Conservation (phyloP, 2,888 invertebrate species). For the Xanthorhoe spadicearia region DNA sequence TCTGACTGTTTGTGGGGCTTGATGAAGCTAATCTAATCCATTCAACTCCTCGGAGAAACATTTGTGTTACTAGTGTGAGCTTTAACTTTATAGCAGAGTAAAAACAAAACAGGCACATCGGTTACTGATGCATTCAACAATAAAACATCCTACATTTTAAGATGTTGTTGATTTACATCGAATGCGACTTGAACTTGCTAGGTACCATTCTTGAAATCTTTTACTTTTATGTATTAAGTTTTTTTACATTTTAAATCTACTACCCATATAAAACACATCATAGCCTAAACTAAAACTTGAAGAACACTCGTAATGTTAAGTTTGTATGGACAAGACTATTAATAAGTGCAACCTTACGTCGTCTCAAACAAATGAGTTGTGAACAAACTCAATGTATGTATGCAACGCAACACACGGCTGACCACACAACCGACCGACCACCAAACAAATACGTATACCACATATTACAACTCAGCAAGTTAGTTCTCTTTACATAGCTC, state of each 20-base stretch:
- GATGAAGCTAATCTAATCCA: not conserved
- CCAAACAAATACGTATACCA: conserved; percentile 33
- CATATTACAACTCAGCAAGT: conserved; percentile 27
- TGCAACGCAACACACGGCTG: conserved; percentile 59
- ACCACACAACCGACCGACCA: conserved; percentile 63
- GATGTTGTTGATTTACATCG: too few species aligned
- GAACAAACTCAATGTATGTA: conserved; percentile 62
- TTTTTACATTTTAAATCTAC: too few species aligned
- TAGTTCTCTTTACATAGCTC: conserved; percentile 33
- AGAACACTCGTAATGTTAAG: not conserved
- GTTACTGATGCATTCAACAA: too few species aligned
- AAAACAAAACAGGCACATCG: too few species aligned
- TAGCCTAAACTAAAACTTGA: not conserved
- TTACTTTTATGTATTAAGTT: too few species aligned
- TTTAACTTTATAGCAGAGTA: too few species aligned
- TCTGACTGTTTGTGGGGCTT: not conserved
- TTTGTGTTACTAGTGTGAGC: too few species aligned
- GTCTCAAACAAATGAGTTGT: conserved; percentile 64
- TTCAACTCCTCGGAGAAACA: not conserved
- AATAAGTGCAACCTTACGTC: conserved; percentile 41
- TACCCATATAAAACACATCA: too few species aligned
- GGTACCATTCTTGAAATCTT: too few species aligned
- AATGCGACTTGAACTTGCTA: too few species aligned
- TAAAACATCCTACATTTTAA: too few species aligned
- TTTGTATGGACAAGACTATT: conserved; percentile 1